phyloP scores from a whole-genome alignment of 2,797 vertebrate genomes.

The Pempheris klunzingeri region DNA sequence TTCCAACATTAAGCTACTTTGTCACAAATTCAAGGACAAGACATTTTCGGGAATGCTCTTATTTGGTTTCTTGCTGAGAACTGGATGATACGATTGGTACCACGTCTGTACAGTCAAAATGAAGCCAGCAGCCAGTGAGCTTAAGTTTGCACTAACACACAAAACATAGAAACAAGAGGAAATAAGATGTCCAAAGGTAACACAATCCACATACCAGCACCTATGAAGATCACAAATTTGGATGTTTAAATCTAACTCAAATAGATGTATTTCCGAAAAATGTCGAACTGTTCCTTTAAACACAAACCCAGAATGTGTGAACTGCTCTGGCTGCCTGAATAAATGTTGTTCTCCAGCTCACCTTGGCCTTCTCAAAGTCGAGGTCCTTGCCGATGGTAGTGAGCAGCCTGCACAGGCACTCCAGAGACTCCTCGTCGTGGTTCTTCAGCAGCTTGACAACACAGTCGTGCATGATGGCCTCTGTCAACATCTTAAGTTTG shows the following conservation, averaged over 20 bases:
- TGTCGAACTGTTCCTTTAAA: neutral
- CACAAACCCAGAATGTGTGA: too few relatives aligned
- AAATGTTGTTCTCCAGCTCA: constrained; percentile 65
- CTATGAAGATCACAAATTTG: neutral
- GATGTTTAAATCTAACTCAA: too few relatives aligned
- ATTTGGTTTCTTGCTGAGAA: too few relatives aligned
- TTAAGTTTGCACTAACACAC: neutral
- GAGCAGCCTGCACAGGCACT: constrained; percentile 96
- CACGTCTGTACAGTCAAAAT: neutral
- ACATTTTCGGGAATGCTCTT: neutral
- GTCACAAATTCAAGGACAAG: neutral
- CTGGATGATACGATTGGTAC: neutral
- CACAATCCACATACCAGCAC: neutral
- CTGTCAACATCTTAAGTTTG: constrained; percentile 98
- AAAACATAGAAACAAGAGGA: neutral
- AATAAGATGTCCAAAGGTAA: neutral
- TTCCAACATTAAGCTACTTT: neutral
- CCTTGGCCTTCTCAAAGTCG: constrained; percentile 99
- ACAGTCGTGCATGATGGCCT: constrained; percentile 99
- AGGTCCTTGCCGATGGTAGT: constrained; percentile 98
- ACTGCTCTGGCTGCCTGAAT: neutral
- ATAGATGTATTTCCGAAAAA: neutral
- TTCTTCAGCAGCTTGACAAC: constrained; percentile 98
- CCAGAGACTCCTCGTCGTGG: constrained; percentile 95
- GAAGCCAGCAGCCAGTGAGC: neutral